Percentiles rank a stretch among this genome's conserved stretches.
These are phyloP conservation scores for Megalops atlanticus DNA, from an alignment of 2,113 vertebrate genomes.

Conservation along the genomic window DNA sequence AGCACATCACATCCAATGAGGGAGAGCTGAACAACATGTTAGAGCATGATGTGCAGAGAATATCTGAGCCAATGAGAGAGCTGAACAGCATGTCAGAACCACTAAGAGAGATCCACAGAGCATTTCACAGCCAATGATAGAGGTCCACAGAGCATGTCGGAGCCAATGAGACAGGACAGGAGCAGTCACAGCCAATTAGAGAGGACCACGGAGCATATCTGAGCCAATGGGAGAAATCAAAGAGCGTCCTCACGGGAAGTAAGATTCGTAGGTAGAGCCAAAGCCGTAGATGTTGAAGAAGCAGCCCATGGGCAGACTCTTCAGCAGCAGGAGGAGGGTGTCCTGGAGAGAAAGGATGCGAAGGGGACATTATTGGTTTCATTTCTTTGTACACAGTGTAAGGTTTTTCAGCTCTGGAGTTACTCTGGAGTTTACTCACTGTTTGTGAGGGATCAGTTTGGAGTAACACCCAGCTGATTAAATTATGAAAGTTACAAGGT, in stretches of 20 bases:
- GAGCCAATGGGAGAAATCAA: not conserved
- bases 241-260: slow-evolving; percentile 64
- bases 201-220: too few relatives aligned
- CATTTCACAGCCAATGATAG: too few relatives aligned
- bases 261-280: slow-evolving; percentile 68
- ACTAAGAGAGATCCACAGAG: not conserved
- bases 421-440: too few relatives aligned
- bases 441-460: too few relatives aligned
- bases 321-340: slow-evolving; percentile 75
- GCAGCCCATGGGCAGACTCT: slow-evolving; percentile 83
- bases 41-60: not conserved
- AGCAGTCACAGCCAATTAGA: too few relatives aligned
- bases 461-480: too few relatives aligned
- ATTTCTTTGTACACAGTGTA: too few relatives aligned
- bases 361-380: too few relatives aligned
- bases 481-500: too few relatives aligned
- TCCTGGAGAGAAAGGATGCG: slow-evolving; percentile 71
- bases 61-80: not conserved
- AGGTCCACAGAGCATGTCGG: not conserved
- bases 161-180: too few relatives aligned
- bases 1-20: not conserved
- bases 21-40: not conserved
- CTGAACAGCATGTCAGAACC: too few relatives aligned
- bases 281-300: slow-evolving; percentile 85
- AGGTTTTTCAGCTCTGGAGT: too few relatives aligned